Evolutionary conservation across 2,888 invertebrate genomes (phyloP), one percentile per base, ranked within the genome.

Genomic region (Drosophila bunnanda): DNA sequence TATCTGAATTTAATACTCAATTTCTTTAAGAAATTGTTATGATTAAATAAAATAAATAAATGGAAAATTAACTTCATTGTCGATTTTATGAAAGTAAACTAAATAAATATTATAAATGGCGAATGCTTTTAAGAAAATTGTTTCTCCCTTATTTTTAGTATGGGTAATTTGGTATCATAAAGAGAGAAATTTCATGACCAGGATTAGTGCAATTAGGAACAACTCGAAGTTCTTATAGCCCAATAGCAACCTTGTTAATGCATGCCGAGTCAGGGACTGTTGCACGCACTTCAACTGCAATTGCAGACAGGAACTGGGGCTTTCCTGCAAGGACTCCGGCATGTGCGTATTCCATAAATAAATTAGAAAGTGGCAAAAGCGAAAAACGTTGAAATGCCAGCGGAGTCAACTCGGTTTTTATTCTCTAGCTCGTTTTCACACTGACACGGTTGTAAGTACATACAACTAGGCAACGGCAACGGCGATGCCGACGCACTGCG

Each of bases 251-350:
- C 70, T 80, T 77, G 82, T 76, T 75, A 84, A 77, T 76, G 76
- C 78, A 78, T 69, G 66, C 68, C 77, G 59, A 80, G 56, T 68
- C 13, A 30, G 2, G 75, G 76, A 74, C 82, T 76, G 79, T 78
- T 82, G 80, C 84, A 84, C 84, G 84, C 84, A 84, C 84, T 86
- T 78, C 80, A 83, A 86, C 72, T 79, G 79, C 86, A 83, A 77
- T 76, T 77, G 73, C 75, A 70, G 61, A 56, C 54, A 22, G 43
- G 30, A 38, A 17, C 39, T 13, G 39, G 15, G 41, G 8, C 7
- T 9, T 7, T 15, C 34, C 30, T 44, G 50, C 15, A 25, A 3
- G 20, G 8, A 58, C 32, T 41, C 17, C 12, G 50, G 60, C 74
- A 64, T 68, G 65, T 71, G 70, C 71, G 77, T 80, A 75, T 75